These are phyloP conservation scores for Rhodinocichla rosea DNA, from an alignment of 2,113 vertebrate species.

Conservation along the genomic window DNA sequence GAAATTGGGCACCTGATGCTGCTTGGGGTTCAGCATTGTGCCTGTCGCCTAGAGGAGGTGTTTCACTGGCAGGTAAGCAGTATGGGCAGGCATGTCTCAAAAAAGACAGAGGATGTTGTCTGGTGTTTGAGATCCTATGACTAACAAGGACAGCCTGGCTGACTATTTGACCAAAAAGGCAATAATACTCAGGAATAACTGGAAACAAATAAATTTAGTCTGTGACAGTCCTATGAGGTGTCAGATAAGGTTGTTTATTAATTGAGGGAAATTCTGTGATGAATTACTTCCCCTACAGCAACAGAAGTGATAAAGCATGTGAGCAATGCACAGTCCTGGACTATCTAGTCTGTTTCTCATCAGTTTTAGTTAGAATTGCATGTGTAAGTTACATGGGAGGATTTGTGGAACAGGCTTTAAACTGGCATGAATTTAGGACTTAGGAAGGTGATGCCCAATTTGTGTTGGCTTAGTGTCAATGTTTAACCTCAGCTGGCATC, in stretches of 20 bases:
- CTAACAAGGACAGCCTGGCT: background rate
- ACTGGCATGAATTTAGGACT: background rate
- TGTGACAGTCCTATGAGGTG: background rate
- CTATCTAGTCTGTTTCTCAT: background rate
- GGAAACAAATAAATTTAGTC: conserved; percentile 24
- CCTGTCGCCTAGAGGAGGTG: background rate
- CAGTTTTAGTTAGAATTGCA: background rate
- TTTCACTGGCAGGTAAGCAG: conserved; percentile 64
- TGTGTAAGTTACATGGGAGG: background rate
- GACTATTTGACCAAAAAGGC: background rate
- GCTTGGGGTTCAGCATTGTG: conserved; percentile 45
- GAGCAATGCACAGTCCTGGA: background rate
- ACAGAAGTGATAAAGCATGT: background rate
- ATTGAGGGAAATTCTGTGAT: conserved; percentile 25
- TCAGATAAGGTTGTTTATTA: conserved; percentile 46
- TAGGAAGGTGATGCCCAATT: background rate
- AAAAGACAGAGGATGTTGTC: background rate
- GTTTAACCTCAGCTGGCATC: background rate
- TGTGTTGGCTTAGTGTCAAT: background rate
- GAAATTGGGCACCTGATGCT: conserved; percentile 87
- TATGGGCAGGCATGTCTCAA: background rate
- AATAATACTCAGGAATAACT: background rate
- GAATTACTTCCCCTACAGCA: conserved; percentile 24
- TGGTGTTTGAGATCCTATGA: background rate
- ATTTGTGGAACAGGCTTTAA: background rate